Evolutionary conservation across 1,140 invertebrate species (phyloP), one percentile per base, ranked within the genome.

Genomic region (Macrotrachela quadricornifera): DNA sequence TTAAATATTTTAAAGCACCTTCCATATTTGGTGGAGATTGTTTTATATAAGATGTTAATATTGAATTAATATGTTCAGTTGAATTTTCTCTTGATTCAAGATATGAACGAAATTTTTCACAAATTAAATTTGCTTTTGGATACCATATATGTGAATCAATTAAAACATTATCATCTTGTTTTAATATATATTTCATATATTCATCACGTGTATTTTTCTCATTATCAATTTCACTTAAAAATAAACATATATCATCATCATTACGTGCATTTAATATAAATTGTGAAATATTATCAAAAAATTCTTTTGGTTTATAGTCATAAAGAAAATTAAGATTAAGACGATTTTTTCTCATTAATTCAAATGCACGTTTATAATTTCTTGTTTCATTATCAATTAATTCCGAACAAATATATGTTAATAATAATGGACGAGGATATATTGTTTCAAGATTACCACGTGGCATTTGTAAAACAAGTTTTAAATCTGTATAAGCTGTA

Each of bases 401-500:
- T 15, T 30, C 11, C 8, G 15, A 21, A 45, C 13, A 39, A 55
- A 15, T 59, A 58, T 46, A 61, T 71, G 68, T 64, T 61, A 54
- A 83, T 74, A 1, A 91, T 6, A 92, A 65, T 14, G 80, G 72
- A 58, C 85, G 72, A 0, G 86, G 87, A 64, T 84, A 77, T 49
- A 91, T 81, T 12, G 77, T 76, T 70, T 94, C 87, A 30, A 92
- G 65, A 72, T 92, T 94, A 12, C 87, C 87, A 57, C 87, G 74
- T 1, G 86, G 85, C 77, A 90, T 78, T 73, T 92, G 86, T 17
- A 92, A 68, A 46, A 91, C 71, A 1, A 82, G 76, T 57, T 77
- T 77, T 0, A 79, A 79, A 54, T 78, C 77, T 46, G 75, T 71
- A 10, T 76, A 61, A 11, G 83, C 75, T 1, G 73, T 74, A 36